These are phyloP conservation scores for Scytalopus superciliaris DNA, from an alignment of 2,113 vertebrate genomes.

Conservation along the genomic window DNA sequence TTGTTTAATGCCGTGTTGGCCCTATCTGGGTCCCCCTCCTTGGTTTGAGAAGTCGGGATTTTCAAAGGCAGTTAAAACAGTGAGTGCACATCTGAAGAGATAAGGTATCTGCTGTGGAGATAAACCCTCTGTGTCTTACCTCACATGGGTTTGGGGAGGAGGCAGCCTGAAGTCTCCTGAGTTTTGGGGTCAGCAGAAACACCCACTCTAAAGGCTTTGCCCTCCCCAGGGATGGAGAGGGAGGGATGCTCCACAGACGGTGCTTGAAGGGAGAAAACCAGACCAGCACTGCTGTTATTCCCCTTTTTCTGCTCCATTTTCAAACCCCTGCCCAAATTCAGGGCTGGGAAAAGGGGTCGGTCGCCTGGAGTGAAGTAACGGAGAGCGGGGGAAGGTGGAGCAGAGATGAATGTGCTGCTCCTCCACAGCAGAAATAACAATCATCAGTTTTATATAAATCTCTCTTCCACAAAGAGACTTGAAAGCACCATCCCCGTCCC, in stretches of 20 bases:
- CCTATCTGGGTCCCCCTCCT: neutral
- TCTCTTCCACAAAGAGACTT: constrained; percentile 6
- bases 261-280: neutral
- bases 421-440: neutral
- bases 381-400: neutral
- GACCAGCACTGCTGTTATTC: neutral
- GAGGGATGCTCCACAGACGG: neutral
- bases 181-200: neutral
- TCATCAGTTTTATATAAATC: constrained; percentile 48
- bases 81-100: neutral
- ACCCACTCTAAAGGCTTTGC: fast-evolving
- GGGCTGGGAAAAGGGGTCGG: neutral
- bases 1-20: neutral
- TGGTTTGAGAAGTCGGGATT: neutral
- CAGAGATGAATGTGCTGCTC: neutral
- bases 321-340: neutral
- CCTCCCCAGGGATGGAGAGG: fast-evolving
- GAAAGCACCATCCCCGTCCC: neutral
- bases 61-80: neutral
- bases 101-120: neutral
- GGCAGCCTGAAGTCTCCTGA: neutral
- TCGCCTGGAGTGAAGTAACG: neutral
- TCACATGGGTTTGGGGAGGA: neutral
- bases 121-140: neutral
- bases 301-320: neutral